Percentiles rank a stretch among this genome's conserved stretches.
phyloP scores from a whole-genome alignment of 2,797 vertebrate species.

The Psittacula echo region DNA sequence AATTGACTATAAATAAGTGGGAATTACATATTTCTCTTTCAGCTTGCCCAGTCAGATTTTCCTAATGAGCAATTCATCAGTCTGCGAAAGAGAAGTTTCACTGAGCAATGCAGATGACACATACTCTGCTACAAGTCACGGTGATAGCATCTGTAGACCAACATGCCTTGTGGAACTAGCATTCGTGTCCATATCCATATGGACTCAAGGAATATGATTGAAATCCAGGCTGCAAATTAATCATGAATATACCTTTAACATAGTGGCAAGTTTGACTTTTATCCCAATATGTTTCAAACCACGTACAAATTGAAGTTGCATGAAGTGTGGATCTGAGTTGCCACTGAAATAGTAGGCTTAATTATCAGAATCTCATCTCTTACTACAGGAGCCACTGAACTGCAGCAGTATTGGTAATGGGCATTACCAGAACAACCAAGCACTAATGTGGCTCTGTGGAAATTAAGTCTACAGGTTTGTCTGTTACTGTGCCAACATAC shows the following conservation, averaged over 20 bases:
- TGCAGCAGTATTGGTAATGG: background rate
- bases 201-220: background rate
- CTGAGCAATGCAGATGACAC: background rate
- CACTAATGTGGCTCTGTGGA: background rate
- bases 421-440: background rate
- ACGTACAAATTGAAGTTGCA: background rate
- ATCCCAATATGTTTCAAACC: background rate
- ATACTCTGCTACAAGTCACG: background rate
- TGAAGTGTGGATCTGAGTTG: background rate
- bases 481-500: background rate
- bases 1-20: background rate
- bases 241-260: rapidly evolving
- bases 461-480: background rate
- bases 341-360: background rate
- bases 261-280: background rate
- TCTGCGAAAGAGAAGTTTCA: background rate
- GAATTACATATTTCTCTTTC: background rate
- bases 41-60: background rate
- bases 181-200: background rate
- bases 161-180: background rate
- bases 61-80: background rate
- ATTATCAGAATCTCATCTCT: rapidly evolving
- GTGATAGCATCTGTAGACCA: background rate
- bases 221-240: background rate
- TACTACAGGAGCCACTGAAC: background rate